These are phyloP conservation scores for Ochropacha duplaris DNA, from an alignment of 2,888 invertebrate genomes.

Conservation along the genomic window DNA sequence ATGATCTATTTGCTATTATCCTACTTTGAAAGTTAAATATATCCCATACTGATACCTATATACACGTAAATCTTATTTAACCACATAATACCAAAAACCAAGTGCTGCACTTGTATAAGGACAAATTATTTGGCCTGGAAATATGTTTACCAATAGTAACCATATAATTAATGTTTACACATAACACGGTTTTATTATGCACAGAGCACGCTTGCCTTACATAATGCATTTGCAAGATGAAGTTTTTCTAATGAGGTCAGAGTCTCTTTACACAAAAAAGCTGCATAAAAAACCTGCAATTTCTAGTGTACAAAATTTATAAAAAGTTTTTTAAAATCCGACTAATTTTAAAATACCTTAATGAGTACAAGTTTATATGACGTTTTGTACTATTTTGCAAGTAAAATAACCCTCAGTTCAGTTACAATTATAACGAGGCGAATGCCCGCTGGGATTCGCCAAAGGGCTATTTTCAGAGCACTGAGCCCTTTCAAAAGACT, in stretches of 20 bases:
- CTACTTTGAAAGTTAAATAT: too few relatives aligned
- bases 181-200: background rate
- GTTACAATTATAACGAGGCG: constrained; percentile 19
- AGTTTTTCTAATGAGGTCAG: too few relatives aligned
- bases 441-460: constrained; percentile 2
- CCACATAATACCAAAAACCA: too few relatives aligned
- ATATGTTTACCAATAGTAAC: too few relatives aligned
- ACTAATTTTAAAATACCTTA: background rate
- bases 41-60: too few relatives aligned
- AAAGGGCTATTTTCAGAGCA: constrained; percentile 21
- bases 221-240: too few relatives aligned
- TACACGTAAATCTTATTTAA: too few relatives aligned
- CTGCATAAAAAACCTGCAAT: background rate
- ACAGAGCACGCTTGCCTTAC: background rate
- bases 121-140: too few relatives aligned
- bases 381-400: constrained; percentile 5
- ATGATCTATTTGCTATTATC: too few relatives aligned
- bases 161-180: too few relatives aligned
- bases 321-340: background rate
- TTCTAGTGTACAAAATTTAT: background rate
- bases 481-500: constrained; percentile 16
- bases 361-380: background rate
- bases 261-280: too few relatives aligned
- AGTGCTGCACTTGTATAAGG: too few relatives aligned
- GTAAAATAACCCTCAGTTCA: constrained; percentile 3